Percentiles rank a stretch among this genome's conserved stretches.
phyloP scores from a whole-genome alignment of 2,888 invertebrate genomes.

The Apamea epomidion region DNA sequence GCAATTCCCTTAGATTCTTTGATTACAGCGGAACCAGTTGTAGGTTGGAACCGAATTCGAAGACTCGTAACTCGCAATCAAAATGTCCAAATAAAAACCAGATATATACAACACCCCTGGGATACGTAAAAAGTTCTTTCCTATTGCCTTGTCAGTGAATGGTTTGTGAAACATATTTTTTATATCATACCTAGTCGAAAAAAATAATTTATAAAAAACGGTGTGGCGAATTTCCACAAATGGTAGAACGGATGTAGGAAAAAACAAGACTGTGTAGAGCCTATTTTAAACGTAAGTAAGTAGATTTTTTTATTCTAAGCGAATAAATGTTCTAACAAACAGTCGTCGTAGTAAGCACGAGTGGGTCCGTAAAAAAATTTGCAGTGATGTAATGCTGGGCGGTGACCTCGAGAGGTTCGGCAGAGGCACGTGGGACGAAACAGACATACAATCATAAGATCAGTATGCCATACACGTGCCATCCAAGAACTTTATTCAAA shows the following conservation, averaged over 20 bases:
- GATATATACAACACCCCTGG: constrained; percentile 43
- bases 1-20: constrained; percentile 25
- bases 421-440: constrained; percentile 66
- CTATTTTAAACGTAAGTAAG: constrained; percentile 33
- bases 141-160: constrained; percentile 6
- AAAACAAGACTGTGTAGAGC: constrained; percentile 28
- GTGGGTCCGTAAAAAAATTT: constrained; percentile 62
- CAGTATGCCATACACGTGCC: constrained; percentile 54
- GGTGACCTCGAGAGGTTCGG: constrained; percentile 68
- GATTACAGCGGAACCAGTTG: constrained; percentile 29
- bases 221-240: constrained; percentile 7
- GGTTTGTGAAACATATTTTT: constrained; percentile 34
- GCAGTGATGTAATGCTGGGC: constrained; percentile 73
- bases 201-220: constrained; percentile 9
- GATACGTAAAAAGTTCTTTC: constrained; percentile 25
- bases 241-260: constrained; percentile 30
- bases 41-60: background rate
- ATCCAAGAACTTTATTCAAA: constrained; percentile 13
- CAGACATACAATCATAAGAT: constrained; percentile 48
- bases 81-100: constrained; percentile 58
- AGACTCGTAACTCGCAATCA: constrained; percentile 51
- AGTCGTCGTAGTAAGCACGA: constrained; percentile 25
- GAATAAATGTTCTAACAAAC: constrained; percentile 36
- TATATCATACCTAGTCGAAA: constrained; percentile 5
- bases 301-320: constrained; percentile 41